A percentile compares a stretch with the other conserved stretches of the same genome.
Evolutionary conservation across 2,888 invertebrate genomes (phyloP).

Genomic region (Anagyrus pseudococci): DNA sequence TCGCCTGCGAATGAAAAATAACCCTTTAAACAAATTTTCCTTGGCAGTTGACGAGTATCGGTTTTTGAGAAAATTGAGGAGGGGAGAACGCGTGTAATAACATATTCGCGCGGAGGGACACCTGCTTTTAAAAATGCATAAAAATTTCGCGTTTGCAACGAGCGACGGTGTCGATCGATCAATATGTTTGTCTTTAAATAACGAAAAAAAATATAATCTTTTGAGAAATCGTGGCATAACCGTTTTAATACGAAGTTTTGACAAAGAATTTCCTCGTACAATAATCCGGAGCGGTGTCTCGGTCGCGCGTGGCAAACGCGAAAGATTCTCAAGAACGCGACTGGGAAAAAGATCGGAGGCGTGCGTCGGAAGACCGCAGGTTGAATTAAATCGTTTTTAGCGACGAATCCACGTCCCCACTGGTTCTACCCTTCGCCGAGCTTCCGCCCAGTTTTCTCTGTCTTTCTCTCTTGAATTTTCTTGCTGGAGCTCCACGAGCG

Average conservation of each 20-base stretch:
- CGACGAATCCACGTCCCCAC: slow-evolving; percentile 38
- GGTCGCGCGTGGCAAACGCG: too few species aligned
- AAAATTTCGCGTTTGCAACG: too few species aligned
- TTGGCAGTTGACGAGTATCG: slow-evolving; percentile 30
- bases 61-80: background rate
- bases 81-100: slow-evolving; percentile 6
- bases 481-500: slow-evolving; percentile 39
- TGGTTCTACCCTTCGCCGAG: background rate
- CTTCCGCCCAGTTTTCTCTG: slow-evolving; percentile 25
- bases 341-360: slow-evolving; percentile 9
- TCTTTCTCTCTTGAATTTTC: slow-evolving; percentile 43
- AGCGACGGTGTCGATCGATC: too few species aligned
- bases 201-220: too few species aligned
- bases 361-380: slow-evolving; percentile 12
- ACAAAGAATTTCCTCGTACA: too few species aligned
- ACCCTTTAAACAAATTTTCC: slow-evolving; percentile 27
- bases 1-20: slow-evolving; percentile 32
- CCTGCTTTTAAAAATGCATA: too few species aligned
- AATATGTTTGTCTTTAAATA: too few species aligned
- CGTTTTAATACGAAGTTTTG: too few species aligned
- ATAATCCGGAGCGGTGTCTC: too few species aligned
- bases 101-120: too few species aligned
- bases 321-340: slow-evolving; percentile 6
- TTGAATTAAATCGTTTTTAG: slow-evolving; percentile 30
- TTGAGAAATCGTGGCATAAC: too few species aligned